Evolutionary conservation across 2,797 vertebrate species (phyloP).

Genomic region (Ctenopoma multispine): DNA sequence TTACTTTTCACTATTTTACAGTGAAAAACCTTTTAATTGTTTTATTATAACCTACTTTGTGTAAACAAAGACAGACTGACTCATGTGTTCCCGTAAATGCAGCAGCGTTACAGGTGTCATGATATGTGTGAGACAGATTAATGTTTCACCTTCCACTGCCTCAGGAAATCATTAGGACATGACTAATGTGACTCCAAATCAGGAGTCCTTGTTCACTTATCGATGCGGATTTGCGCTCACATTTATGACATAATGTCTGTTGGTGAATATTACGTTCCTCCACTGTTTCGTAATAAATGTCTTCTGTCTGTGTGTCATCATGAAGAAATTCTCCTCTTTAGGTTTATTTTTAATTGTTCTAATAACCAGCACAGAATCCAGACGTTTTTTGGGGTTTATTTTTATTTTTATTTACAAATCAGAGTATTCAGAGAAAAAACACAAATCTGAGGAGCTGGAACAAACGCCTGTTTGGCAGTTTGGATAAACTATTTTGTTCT

Average conservation of each 20-base stretch:
- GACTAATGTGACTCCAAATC: conserved; percentile 32
- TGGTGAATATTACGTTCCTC: conserved; percentile 5
- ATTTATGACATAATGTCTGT: conserved; percentile 15
- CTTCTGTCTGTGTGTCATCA: conserved; percentile 1
- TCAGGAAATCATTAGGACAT: conserved; percentile 36
- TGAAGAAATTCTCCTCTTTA: neutral
- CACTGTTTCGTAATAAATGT: neutral
- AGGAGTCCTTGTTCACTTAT: neutral
- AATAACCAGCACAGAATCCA: neutral
- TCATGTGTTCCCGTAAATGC: conserved; percentile 32
- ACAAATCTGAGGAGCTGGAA: neutral
- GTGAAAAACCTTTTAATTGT: neutral
- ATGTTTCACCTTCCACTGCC: conserved; percentile 38
- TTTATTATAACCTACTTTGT: neutral
- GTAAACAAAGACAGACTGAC: conserved; percentile 42
- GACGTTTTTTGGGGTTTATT: neutral
- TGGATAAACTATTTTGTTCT: no score
- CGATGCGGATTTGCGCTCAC: neutral
- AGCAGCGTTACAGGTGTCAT: conserved; percentile 55
- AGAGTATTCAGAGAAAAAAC: neutral
- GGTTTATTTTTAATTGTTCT: no score
- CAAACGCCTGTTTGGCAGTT: neutral
- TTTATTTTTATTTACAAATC: neutral
- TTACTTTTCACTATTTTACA: neutral
- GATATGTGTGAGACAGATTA: conserved; percentile 7